Base-by-base conservation (phyloP, 2,888 invertebrate species). In the Plutella xylostella region DNA sequence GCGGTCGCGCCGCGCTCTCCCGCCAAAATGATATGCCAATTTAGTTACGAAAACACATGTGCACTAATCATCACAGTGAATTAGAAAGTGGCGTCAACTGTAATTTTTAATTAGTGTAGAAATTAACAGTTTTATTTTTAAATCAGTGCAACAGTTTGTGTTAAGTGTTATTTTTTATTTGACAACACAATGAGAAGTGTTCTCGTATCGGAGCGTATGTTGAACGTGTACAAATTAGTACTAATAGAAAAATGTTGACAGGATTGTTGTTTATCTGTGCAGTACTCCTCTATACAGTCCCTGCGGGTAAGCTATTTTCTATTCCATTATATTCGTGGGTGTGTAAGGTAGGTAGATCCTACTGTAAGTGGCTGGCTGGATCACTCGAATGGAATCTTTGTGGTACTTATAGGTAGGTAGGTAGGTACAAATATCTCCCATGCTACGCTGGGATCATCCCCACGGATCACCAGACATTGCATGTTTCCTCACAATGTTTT, bases 221-320 rank as follows among this genome's bases (percentile, higher is more conserved):
- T 60, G 52, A 65, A 67, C 72, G 71, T 67, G 63, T 63, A 60
- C 56, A 63, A 61, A 63, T 68, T 68, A 48, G 61, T 63, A 65
- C 58, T 64, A 58, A 60, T 70, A 57, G 60, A 63, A 82, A 71
- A 69, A 82, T 82, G 82, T 73, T 80, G 62, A 76, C 67, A 62
- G 76, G 71, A 67, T 68, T 67, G 51, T 51, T 76, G 60, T 66
- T 72, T 65, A 57, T 66, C 60, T 70, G 63, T 58, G 56, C 72
- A 54, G 56, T 74, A 55, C 55, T 73, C 53, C 58, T 70, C 47
- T 61, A 71, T 51, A 55, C 66, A 61, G 61, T 76, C 55, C 68
- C 69, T 49, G 60, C 60, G 51, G 79, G 79, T 80, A 56, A 77
- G 78, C 66, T 55, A 6, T 11, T n/a, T n/a, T n/a, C n/a, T n/a